A percentile compares a stretch with the other conserved stretches of the same genome.
Conservation (phyloP, 2,888 invertebrate species). For the Plusia festucae region DNA sequence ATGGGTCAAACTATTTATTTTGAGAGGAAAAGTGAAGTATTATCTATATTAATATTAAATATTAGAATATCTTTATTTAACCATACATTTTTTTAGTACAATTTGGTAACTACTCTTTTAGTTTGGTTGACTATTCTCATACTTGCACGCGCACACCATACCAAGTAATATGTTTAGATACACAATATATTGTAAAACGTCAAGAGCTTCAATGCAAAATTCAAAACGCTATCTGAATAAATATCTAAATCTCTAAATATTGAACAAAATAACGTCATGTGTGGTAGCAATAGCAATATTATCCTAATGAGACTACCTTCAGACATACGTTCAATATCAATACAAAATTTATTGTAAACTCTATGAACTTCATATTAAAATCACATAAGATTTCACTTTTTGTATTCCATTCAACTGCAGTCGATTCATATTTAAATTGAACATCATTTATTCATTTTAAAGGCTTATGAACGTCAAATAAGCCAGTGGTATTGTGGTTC, state of each 20-base stretch:
- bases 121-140: too few species aligned
- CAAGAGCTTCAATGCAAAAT: not conserved
- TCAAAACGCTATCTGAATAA: not conserved
- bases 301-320: conserved; percentile 42
- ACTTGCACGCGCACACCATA: not conserved
- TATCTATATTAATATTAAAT: too few species aligned
- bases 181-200: not conserved
- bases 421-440: conserved; percentile 60
- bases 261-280: conserved; percentile 29
- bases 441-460: conserved; percentile 56
- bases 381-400: conserved; percentile 36
- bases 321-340: conserved; percentile 46
- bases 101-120: too few species aligned
- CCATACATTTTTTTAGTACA: too few species aligned
- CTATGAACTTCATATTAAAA: conserved; percentile 51
- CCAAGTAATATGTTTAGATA: not conserved
- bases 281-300: conserved; percentile 37
- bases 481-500: conserved; percentile 39
- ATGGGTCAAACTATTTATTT: too few species aligned
- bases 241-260: not conserved
- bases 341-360: conserved; percentile 49
- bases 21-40: too few species aligned
- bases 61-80: too few species aligned
- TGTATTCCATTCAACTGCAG: conserved; percentile 43
- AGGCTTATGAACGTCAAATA: conserved; percentile 58